Conservation (phyloP, 2,113 vertebrate genomes). For the Rhynchopsitta pachyrhyncha region DNA sequence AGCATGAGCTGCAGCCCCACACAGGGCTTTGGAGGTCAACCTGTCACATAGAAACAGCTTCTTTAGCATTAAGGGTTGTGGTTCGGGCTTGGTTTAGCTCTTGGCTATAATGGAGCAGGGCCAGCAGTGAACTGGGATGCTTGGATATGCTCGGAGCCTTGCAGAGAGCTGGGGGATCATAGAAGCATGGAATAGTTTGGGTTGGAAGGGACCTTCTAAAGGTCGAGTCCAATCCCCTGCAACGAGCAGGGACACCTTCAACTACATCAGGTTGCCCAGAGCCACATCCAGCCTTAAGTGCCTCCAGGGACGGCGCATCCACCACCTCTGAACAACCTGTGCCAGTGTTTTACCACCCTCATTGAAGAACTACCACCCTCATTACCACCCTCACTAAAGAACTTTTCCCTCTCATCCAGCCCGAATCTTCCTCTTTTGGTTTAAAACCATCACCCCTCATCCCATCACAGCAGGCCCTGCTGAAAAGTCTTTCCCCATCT, state of each 20-base stretch:
- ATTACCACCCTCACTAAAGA: background rate
- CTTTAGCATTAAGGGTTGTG: background rate
- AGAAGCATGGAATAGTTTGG: background rate
- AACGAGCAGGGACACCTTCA: background rate
- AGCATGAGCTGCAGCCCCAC: background rate
- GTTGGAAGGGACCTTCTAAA: background rate
- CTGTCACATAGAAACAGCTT: background rate
- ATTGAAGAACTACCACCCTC: background rate
- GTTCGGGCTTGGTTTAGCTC: background rate
- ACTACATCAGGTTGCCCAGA: background rate
- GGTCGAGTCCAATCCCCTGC: background rate
- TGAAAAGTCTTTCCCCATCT: background rate
- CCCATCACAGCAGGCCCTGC: background rate
- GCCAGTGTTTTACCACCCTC: background rate
- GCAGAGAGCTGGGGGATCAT: rapidly evolving
- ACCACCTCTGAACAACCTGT: background rate
- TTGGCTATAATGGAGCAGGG: rapidly evolving
- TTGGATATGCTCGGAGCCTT: rapidly evolving
- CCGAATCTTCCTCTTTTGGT: background rate
- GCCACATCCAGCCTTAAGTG: background rate
- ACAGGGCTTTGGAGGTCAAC: background rate
- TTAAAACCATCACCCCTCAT: background rate
- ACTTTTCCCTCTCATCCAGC: background rate
- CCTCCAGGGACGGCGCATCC: background rate
- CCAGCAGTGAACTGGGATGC: background rate